Percentiles rank a stretch among this genome's conserved stretches.
Conservation (phyloP, 2,888 invertebrate species). For the Ormyrus pomaceus region DNA sequence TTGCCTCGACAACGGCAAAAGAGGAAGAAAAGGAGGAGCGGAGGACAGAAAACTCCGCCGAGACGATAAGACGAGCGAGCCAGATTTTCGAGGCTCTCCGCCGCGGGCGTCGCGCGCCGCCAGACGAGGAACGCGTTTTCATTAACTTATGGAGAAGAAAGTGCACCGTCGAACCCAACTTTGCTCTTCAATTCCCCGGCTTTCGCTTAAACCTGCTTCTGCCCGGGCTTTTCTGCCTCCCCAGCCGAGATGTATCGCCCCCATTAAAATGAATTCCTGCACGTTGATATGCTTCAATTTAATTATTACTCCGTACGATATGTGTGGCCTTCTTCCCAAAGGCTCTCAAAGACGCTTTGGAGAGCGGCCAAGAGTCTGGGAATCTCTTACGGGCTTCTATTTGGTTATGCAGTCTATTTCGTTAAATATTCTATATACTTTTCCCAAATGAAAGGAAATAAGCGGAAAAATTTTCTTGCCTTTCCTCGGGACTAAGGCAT, state of each 20-base stretch:
- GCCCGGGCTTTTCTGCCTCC: not conserved
- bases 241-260: too few species aligned
- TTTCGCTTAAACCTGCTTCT: slow-evolving; percentile 16
- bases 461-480: not conserved
- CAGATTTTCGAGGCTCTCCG: slow-evolving; percentile 22
- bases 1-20: slow-evolving; percentile 64
- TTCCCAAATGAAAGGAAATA: too few species aligned
- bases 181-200: slow-evolving; percentile 40
- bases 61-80: not conserved
- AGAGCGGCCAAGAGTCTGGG: not conserved
- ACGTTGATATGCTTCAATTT: slow-evolving; percentile 28
- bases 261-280: not conserved
- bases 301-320: slow-evolving; percentile 7
- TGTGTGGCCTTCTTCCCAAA: not conserved
- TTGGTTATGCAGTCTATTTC: not conserved
- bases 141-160: slow-evolving; percentile 26
- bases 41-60: slow-evolving; percentile 11
- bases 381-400: not conserved
- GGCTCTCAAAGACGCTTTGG: not conserved
- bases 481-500: not conserved
- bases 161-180: slow-evolving; percentile 8
- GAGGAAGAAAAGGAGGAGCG: slow-evolving; percentile 56
- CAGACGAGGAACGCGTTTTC: slow-evolving; percentile 34
- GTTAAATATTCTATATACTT: not conserved
- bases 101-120: slow-evolving; percentile 29